Evolutionary conservation across 2,888 invertebrate species (phyloP).

Genomic region (Calameuta idolon): DNA sequence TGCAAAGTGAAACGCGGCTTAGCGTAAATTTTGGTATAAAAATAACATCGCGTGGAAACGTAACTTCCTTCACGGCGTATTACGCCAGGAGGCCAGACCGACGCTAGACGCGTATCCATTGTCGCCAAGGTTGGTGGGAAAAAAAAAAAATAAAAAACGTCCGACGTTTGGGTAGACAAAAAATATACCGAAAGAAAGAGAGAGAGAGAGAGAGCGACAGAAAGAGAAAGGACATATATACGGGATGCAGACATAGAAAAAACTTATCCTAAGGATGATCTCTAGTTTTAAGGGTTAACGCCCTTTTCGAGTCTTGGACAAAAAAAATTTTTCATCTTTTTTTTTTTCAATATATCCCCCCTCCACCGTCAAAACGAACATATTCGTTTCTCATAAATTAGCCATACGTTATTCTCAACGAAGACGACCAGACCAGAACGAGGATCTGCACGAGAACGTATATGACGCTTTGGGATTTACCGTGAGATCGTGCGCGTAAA

Average conservation of each 20-base stretch:
- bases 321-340: too few species aligned
- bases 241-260: slow-evolving; percentile 22
- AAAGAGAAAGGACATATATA: slow-evolving; percentile 11
- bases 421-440: slow-evolving; percentile 25
- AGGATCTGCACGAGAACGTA: slow-evolving; percentile 15
- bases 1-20: background rate
- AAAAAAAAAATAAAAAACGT: slow-evolving; percentile 14
- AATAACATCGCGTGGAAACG: background rate
- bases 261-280: slow-evolving; percentile 16
- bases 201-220: slow-evolving; percentile 15
- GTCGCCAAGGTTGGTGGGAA: slow-evolving; percentile 12
- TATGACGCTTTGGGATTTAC: slow-evolving; percentile 9
- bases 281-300: background rate
- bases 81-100: background rate
- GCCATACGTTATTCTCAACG: background rate
- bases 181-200: background rate
- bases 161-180: background rate
- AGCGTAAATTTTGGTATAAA: background rate
- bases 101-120: slow-evolving; percentile 10
- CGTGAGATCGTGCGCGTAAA: slow-evolving; percentile 8
- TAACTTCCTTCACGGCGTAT: slow-evolving; percentile 6
- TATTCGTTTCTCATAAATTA: background rate
- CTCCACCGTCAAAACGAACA: background rate
- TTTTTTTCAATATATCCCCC: background rate
- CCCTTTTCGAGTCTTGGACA: background rate